These are phyloP conservation scores for Phrynocephalus versicolor DNA, from an alignment of 2,113 vertebrate genomes.

Conservation along the genomic window DNA sequence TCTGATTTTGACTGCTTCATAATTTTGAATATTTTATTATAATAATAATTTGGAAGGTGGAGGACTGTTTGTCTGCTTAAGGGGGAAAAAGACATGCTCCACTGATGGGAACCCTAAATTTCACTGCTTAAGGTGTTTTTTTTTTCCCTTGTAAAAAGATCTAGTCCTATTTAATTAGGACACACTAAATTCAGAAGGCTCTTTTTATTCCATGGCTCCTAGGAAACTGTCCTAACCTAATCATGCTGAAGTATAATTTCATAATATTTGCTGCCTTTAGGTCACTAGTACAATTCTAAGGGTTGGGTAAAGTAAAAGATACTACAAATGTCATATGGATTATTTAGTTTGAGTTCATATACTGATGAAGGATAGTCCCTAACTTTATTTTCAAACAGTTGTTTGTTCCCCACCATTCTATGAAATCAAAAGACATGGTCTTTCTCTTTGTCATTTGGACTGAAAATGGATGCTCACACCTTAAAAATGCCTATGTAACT, in stretches of 20 bases:
- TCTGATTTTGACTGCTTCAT: too few species aligned
- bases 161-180: background rate
- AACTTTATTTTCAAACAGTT: background rate
- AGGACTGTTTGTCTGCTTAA: background rate
- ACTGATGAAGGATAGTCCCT: background rate
- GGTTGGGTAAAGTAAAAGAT: background rate
- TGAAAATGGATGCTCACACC: background rate
- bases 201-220: background rate
- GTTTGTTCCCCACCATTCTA: background rate
- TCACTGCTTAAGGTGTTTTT: background rate
- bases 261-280: background rate
- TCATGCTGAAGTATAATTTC: background rate
- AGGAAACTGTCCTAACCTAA: background rate
- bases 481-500: background rate
- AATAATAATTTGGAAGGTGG: too few species aligned
- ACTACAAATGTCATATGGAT: background rate
- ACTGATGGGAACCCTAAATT: background rate
- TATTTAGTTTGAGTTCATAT: background rate
- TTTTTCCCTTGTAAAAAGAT: slow-evolving; percentile 1
- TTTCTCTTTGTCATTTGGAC: background rate
- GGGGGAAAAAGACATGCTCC: background rate
- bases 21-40: too few species aligned
- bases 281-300: background rate
- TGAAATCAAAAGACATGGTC: background rate
- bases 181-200: background rate